Percentiles rank a stretch among this genome's conserved stretches.
Conservation (phyloP, 1,140 invertebrate species). For the Mizuhopecten yessoensis region DNA sequence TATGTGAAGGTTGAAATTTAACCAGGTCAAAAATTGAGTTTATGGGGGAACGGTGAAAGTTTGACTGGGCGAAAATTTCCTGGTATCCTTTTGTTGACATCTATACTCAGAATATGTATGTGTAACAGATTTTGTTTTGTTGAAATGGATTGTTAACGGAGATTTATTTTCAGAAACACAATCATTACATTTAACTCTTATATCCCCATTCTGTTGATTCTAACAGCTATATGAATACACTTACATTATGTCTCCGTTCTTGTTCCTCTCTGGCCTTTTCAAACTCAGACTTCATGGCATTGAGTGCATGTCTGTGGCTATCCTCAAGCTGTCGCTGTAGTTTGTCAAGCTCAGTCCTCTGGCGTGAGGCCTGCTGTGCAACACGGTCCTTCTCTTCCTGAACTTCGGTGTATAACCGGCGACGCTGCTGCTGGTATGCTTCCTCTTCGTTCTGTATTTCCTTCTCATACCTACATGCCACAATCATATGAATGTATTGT, state of each 20-base stretch:
- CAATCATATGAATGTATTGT: not conserved
- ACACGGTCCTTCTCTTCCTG: conserved; percentile 83
- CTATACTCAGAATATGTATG: too few species aligned
- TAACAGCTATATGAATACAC: conserved; percentile 50
- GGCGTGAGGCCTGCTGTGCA: conserved; percentile 76
- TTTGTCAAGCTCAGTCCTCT: conserved; percentile 81
- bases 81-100: too few species aligned
- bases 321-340: conserved; percentile 82
- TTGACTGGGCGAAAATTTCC: too few species aligned
- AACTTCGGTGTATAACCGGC: conserved; percentile 81
- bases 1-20: too few species aligned
- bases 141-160: too few species aligned
- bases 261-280: conserved; percentile 82
- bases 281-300: conserved; percentile 82
- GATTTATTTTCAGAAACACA: too few species aligned
- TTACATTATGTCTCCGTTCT: conserved; percentile 81
- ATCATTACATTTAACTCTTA: too few species aligned
- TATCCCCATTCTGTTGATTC: too few species aligned
- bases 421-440: conserved; percentile 81
- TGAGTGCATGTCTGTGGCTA: conserved; percentile 77
- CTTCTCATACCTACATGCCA: conserved; percentile 81
- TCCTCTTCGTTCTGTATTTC: conserved; percentile 83
- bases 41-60: too few species aligned
- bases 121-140: too few species aligned
- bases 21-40: too few species aligned